Percentiles rank a stretch among this genome's conserved stretches.
Conservation (phyloP, 1,140 invertebrate genomes). For the Cheumatopsyche charites region DNA sequence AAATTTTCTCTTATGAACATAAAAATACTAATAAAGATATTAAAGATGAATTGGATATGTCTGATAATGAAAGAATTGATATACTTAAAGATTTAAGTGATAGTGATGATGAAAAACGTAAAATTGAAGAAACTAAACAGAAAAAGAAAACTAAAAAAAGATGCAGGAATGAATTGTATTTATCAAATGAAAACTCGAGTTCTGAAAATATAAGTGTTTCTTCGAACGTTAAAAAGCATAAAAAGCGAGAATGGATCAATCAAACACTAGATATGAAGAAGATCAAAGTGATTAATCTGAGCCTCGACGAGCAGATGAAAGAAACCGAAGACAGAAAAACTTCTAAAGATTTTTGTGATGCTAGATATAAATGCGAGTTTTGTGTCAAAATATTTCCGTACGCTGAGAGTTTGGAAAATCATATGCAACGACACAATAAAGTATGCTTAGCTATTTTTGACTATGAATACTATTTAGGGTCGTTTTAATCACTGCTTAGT, state of each 20-base stretch:
- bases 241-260: not conserved
- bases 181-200: not conserved
- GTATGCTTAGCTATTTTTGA: not conserved
- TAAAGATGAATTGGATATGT: too few relatives aligned
- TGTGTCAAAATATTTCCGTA: conserved; percentile 29
- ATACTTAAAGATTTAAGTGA: too few relatives aligned
- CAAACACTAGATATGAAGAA: conserved; percentile 6
- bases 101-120: too few relatives aligned
- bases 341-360: conserved; percentile 1
- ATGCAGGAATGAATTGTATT: too few relatives aligned
- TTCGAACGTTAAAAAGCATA: not conserved
- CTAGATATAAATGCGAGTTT: conserved; percentile 20
- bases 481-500: too few relatives aligned
- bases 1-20: too few relatives aligned
- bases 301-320: conserved; percentile 14
- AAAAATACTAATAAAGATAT: too few relatives aligned
- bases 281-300: conserved; percentile 3
- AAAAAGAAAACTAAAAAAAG: too few relatives aligned
- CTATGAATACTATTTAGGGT: too few relatives aligned
- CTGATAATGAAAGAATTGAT: too few relatives aligned
- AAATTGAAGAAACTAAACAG: too few relatives aligned
- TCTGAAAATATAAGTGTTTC: too few relatives aligned
- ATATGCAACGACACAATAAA: conserved; percentile 24
- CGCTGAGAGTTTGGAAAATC: conserved; percentile 17
- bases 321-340: conserved; percentile 6